Evolutionary conservation across 2,888 invertebrate genomes (phyloP), one percentile per base, ranked within the genome.

Genomic region (Temnothorax rugatulus): DNA sequence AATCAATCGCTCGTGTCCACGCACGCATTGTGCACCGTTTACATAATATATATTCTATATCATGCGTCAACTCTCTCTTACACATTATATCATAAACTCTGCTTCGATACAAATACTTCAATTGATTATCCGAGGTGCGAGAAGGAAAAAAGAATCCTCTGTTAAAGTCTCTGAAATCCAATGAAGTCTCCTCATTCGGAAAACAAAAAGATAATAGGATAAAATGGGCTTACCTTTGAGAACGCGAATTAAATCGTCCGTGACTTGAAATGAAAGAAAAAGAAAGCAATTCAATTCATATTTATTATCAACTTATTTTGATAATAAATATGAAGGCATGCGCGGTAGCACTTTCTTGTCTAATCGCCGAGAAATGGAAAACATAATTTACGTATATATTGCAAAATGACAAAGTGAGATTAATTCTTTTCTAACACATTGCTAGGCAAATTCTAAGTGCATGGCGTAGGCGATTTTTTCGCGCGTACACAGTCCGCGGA

Each of bases 1-100:
- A 85, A 61, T 57, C 87, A 82, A 82, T 83, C 41, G 47, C 54
- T 38, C 47, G 74, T 82, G 54, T 86, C 79, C 66, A 64, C 59
- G 29, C 64, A 44, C 41, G 15, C 83, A 75, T 76, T 83, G 76
- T 66, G 41, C 71, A 34, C 57, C 54, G 34, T 77, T 64, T 18
- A n/a, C 25, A 47, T 64, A 38, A 76, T 52, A 38, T 47, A 61
- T 41, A 25, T 47, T 15, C 11, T 50, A 21, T 34, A 52, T 71
- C 8, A 34, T 18, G 18, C 29, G 4, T 59, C 25, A 74, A 7
- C 4, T 59, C 29, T 34, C 8, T 61, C 4, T 21, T 63, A 50
- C 7, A 47, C 29, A 61, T 74, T n/a, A 59, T 59, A 61, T 29
- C 15, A 29, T n/a, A 15, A 47, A 44, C 11, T 34, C 25, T 8